Base-by-base conservation (phyloP, 1,140 invertebrate genomes). In the Uloborus diversus region DNA sequence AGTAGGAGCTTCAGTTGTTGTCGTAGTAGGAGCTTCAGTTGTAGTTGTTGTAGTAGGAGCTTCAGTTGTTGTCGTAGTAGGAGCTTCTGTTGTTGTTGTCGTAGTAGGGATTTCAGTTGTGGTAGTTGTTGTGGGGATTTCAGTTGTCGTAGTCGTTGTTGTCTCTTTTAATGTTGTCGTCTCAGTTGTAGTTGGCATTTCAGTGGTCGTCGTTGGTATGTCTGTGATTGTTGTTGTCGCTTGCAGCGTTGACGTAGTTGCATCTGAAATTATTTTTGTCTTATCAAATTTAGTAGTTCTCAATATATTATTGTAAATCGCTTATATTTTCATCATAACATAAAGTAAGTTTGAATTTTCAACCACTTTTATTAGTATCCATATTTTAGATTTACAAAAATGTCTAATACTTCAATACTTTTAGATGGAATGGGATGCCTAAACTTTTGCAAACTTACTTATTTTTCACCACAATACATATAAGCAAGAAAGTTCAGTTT, bases 91-190 rank as follows among this genome's bases (percentile, higher is more conserved):
- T n/a, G 53, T 56, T 9, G 53, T 56, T 9, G 53, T 56, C 1
- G 53, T 56, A 11, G 53, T 56, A 56, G 53, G 53, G 9, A n/a
- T 62, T n/a, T 32, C 53, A 56, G 53, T 56, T 14, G 53, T 56
- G 9, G 53, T 56, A n/a, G 53, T 56, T 1, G 53, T 56, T 27
- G 53, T 56, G 23, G 53, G 53, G 9, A n/a, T 62, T n/a, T 32
- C 53, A 56, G 53, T 56, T 14, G 53, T 56, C 1, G 53, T 56
- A 14, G 53, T 56, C 9, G 53, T 56, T 14, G 53, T 56, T 14
- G 53, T 9, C 14, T 7, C 25, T 56, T 56, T 13, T 17, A 23
- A 11, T 5, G 25, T 32, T 14, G 59, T 62, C 32, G 59, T 61
- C 9, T 23, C n/a, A 11, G 42, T 47, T 47, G 42, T 47, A 47